phyloP scores from a whole-genome alignment of 2,888 invertebrate genomes.

The Yponomeuta cagnagella region DNA sequence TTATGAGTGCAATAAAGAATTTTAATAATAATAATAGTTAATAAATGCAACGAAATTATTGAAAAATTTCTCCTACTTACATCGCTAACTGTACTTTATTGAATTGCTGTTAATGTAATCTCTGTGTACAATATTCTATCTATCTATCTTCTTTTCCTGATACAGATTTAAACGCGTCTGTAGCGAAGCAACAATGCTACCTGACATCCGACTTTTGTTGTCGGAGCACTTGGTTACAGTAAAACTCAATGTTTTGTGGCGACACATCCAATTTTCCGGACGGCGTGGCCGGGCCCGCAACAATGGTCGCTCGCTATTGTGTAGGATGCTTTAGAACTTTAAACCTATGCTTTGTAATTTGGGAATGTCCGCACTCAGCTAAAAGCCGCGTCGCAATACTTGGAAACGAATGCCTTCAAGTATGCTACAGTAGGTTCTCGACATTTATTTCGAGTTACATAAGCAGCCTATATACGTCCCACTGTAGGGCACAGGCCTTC shows the following conservation, averaged over 20 bases:
- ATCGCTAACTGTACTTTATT: too few relatives aligned
- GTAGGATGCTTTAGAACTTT: neutral
- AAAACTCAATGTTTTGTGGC: slow-evolving; percentile 7
- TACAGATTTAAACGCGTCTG: neutral
- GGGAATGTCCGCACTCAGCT: neutral
- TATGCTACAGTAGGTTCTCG: neutral
- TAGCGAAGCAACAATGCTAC: neutral
- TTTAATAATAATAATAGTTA: too few relatives aligned
- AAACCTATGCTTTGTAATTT: slow-evolving; percentile 3
- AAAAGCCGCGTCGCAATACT: neutral
- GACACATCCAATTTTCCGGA: slow-evolving; percentile 13
- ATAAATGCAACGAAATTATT: too few relatives aligned
- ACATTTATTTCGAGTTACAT: neutral
- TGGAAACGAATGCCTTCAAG: neutral
- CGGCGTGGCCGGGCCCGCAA: neutral
- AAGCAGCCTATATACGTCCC: too few relatives aligned
- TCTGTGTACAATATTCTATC: too few relatives aligned
- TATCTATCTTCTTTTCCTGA: neutral
- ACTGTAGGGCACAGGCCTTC: too few relatives aligned
- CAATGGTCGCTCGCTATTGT: slow-evolving; percentile 4
- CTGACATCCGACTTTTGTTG: neutral
- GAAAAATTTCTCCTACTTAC: too few relatives aligned
- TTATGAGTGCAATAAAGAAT: too few relatives aligned
- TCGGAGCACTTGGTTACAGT: neutral
- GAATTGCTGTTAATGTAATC: too few relatives aligned